Evolutionary conservation across 2,113 vertebrate species (phyloP), one percentile per base, ranked within the genome.

Genomic region (Psittacara wagleri): DNA sequence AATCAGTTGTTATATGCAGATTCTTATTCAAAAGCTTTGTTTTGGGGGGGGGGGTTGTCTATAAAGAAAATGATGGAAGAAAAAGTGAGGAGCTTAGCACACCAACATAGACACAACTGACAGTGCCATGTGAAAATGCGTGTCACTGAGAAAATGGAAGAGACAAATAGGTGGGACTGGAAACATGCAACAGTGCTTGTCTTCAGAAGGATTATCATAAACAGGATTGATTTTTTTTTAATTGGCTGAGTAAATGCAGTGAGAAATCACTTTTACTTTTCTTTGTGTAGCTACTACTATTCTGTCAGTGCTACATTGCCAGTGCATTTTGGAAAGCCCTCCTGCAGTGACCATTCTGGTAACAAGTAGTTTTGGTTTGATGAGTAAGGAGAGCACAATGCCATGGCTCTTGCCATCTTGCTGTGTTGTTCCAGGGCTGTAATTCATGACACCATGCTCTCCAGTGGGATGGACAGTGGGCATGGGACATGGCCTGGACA

Each of bases 401-500:
- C 55, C 13, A 23, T 9, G 13, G 55, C 20, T 59, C 33, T 59
- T 59, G 55, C 55, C 55, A n/a, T 59, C 33, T n/a, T 59, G 55
- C 33, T n/a, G 20, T n/a, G 55, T 59, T 22, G 13, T n/a, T 59
- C 55, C 55, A 59, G 55, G 55, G 33, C 33, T 59, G 55, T 59
- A 57, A 59, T n/a, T 24, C 48, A 14, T 4, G 1, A 7, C 28
- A 20, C 28, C 66, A 44, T 31, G 11, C 20, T 59, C 29, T 28
- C 5, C 17, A 17, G 27, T 1, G 76, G 17, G n/a, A 8, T 37
- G 52, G n/a, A 3, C 33, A 28, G 61, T 17, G 43, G 33, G 44
- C 11, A 6, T 1, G 4, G 31, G 41, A 19, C 15, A 8, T 54
- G 20, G 43, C 22, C 3, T 11, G 33, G 28, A 37, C 27, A 1